Percentiles rank a stretch among this genome's conserved stretches.
Evolutionary conservation across 2,797 vertebrate genomes (phyloP).

Genomic region (Clarias laeviceps): DNA sequence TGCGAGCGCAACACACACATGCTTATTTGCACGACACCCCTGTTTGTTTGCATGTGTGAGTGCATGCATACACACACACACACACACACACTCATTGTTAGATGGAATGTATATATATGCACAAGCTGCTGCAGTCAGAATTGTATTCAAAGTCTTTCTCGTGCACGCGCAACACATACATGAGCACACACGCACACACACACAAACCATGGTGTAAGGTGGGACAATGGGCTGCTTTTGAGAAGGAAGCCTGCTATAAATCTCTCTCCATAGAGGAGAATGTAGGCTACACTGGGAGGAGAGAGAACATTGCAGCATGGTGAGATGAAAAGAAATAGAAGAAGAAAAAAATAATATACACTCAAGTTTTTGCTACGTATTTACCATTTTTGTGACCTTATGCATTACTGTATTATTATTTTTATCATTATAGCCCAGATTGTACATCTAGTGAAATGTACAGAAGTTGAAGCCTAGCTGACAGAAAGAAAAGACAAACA

Average conservation of each 20-base stretch:
- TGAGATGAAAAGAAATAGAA: constrained; percentile 16
- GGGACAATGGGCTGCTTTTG: constrained; percentile 53
- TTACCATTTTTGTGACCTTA: background rate
- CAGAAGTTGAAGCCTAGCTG: background rate
- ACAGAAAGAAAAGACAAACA: constrained; percentile 23
- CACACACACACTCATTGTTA: constrained; percentile 34
- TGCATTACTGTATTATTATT: constrained; percentile 7
- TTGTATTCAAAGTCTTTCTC: constrained; percentile 39
- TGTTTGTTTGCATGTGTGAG: constrained; percentile 56
- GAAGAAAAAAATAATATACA: background rate
- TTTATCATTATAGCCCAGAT: background rate
- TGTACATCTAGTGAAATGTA: background rate
- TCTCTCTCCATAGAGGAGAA: constrained; percentile 54
- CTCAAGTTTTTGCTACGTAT: background rate
- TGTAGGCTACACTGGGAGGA: constrained; percentile 49
- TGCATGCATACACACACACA: constrained; percentile 8
- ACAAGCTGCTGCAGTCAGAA: constrained; percentile 53
- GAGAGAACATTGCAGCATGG: constrained; percentile 56
- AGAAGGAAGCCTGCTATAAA: constrained; percentile 54
- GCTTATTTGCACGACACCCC: constrained; percentile 54
- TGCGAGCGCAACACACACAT: constrained; percentile 44
- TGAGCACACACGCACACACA: constrained; percentile 33
- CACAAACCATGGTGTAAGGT: constrained; percentile 29
- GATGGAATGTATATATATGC: constrained; percentile 48
- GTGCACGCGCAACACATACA: background rate